A percentile compares a stretch with the other conserved stretches of the same genome.
Evolutionary conservation across 2,888 invertebrate genomes (phyloP).

Genomic region (Ptychoptera contaminata): DNA sequence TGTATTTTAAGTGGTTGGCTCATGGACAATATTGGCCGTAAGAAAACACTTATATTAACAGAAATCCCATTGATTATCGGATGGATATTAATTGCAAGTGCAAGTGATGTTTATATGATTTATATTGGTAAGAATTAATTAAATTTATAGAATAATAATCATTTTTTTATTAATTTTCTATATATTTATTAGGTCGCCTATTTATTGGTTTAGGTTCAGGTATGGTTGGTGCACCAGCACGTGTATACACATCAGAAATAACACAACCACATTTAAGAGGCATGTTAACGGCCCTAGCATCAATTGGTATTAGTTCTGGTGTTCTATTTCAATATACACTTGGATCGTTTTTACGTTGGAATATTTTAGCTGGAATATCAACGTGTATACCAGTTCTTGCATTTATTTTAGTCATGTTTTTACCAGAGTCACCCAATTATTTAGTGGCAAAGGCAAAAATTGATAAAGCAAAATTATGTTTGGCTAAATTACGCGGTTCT

Average conservation of each 20-base stretch:
- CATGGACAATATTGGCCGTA: slow-evolving; percentile 52
- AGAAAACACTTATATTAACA: slow-evolving; percentile 43
- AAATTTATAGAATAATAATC: slow-evolving; percentile 1
- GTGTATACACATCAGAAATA: slow-evolving; percentile 54
- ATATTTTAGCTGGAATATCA: slow-evolving; percentile 44
- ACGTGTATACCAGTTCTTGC: slow-evolving; percentile 42
- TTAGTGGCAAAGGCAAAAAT: slow-evolving; percentile 43
- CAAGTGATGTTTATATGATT: slow-evolving; percentile 42
- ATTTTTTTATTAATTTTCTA: not conserved
- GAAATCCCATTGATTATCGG: slow-evolving; percentile 52
- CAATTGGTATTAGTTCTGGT: slow-evolving; percentile 56
- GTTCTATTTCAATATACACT: slow-evolving; percentile 46
- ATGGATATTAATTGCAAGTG: slow-evolving; percentile 45
- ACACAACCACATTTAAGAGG: slow-evolving; percentile 61
- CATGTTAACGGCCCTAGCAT: slow-evolving; percentile 52
- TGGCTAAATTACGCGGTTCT: slow-evolving; percentile 42
- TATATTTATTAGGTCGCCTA: slow-evolving; percentile 31
- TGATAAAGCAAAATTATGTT: slow-evolving; percentile 40
- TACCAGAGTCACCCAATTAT: slow-evolving; percentile 60
- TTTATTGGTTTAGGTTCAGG: slow-evolving; percentile 54
- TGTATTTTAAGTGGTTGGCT: slow-evolving; percentile 53
- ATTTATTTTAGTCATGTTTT: slow-evolving; percentile 40
- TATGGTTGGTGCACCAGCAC: slow-evolving; percentile 53
- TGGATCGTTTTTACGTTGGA: slow-evolving; percentile 46
- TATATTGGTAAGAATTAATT: slow-evolving; percentile 35